Conservation (phyloP, 2,797 vertebrate species). For the Hoplostethus atlanticus region DNA sequence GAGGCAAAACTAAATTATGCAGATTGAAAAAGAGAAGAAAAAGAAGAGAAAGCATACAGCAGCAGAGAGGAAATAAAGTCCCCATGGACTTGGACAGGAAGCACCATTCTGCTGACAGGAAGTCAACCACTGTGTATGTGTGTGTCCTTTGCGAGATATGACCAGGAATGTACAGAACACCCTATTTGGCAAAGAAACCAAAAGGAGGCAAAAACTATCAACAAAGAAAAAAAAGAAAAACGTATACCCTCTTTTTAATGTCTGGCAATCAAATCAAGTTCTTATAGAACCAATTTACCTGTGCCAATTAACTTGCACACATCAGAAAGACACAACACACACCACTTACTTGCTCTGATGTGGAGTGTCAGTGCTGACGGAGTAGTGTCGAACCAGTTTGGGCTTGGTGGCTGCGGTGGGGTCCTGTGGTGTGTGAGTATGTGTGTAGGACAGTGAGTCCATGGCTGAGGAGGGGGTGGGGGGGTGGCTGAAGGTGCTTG, state of each 20-base stretch:
- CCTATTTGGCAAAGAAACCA: too few relatives aligned
- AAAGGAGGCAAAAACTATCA: neutral
- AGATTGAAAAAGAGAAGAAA: neutral
- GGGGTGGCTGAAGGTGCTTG: constrained; percentile 92
- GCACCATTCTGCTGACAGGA: too few relatives aligned
- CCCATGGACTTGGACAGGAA: constrained; percentile 5
- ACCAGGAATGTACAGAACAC: too few relatives aligned
- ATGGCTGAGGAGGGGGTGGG: constrained; percentile 77
- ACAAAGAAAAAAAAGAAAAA: neutral
- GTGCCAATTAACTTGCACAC: neutral
- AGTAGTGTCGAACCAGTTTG: constrained; percentile 96
- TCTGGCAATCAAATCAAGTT: too few relatives aligned
- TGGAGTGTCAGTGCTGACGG: constrained; percentile 95
- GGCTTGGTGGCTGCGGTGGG: constrained; percentile 84
- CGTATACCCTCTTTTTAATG: too few relatives aligned
- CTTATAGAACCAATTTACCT: too few relatives aligned
- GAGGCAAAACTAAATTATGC: too few relatives aligned
- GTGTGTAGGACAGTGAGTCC: constrained; percentile 59
- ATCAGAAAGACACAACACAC: neutral
- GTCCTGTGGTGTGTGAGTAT: constrained; percentile 67
- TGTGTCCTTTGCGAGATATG: neutral
- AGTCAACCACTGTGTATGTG: neutral
- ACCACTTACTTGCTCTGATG: constrained; percentile 92
- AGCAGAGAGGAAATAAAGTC: neutral
- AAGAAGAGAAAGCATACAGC: neutral